Percentiles rank a stretch among this genome's conserved stretches.
phyloP scores from a whole-genome alignment of 1,140 invertebrate species.

The Trichogramma pretiosum region DNA sequence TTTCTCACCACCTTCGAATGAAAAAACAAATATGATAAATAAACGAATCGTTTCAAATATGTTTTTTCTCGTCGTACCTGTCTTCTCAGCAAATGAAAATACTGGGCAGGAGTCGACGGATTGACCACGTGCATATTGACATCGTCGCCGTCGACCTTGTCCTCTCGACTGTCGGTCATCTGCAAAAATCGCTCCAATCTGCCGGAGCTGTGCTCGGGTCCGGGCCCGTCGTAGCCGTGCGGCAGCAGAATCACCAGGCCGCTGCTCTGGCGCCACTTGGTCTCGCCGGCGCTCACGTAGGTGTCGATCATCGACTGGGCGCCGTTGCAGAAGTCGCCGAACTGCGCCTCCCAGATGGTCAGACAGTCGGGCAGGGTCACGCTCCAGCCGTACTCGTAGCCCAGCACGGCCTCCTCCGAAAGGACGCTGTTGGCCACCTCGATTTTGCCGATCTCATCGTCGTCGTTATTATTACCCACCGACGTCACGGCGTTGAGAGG shows the following conservation, averaged over 20 bases:
- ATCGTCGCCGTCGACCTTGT: constrained; percentile 73
- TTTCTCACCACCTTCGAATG: not conserved
- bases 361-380: constrained; percentile 72
- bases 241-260: constrained; percentile 77
- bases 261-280: not conserved
- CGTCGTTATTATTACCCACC: not conserved
- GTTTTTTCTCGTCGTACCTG: constrained; percentile 76
- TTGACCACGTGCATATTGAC: constrained; percentile 79
- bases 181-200: constrained; percentile 76
- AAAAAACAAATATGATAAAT: not conserved
- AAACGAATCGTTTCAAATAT: constrained; percentile 72
- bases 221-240: constrained; percentile 85
- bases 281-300: not conserved
- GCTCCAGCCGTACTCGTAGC: constrained; percentile 80
- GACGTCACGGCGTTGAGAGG: no score
- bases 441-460: no score
- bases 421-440: not conserved
- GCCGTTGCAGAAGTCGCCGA: constrained; percentile 83
- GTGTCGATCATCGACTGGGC: constrained; percentile 40
- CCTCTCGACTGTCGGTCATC: no score
- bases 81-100: constrained; percentile 75
- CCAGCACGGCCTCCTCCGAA: constrained; percentile 47
- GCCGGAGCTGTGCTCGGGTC: constrained; percentile 79
- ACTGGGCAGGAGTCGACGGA: constrained; percentile 74
- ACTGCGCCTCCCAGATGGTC: constrained; percentile 84